Evolutionary conservation across 2,113 vertebrate species (phyloP), one percentile per base, ranked within the genome.

Genomic region (Fregata magnificens): DNA sequence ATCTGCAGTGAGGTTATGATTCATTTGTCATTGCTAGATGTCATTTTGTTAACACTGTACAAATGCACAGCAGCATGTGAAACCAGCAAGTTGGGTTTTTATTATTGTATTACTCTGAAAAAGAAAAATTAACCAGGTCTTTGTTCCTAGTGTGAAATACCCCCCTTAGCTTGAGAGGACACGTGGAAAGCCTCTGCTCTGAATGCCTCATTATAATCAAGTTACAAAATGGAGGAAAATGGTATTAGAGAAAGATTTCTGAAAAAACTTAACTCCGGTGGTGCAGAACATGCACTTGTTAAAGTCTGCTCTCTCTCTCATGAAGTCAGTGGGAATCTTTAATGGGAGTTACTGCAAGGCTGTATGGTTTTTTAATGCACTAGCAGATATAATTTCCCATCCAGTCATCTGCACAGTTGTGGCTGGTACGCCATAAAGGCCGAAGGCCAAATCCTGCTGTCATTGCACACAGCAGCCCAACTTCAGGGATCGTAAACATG

Each of bases 401-500:
- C 40, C 71, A 87, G 70, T 92, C 70, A 29, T 82, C 70, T 59
- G 77, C 78, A 69, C 61, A 62, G 78, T 82, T 95, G 94, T 78
- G 83, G 81, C 7, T 89, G 82, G 62, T 89, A 24, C 74, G 45
- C 36, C 73, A 42, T 24, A 45, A 79, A 52, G 86, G 77, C 96
- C 91, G 96, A 88, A 82, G 81, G 83, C 91, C 94, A 92, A 82
- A 80, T 80, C 81, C 94, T 89, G 70, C 80, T 92, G 90, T 77
- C 80, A 32, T 6, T 93, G 90, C 79, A 55, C 79, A 73, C 61
- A 86, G 76, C 90, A 79, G 71, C 87, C 71, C 36, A 28, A 15
- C 82, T 81, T 92, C 82, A 59, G 84, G 62, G 58, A 61, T 72
- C 78, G 18, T 72, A 93, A 89, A 69, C 25, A 8, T 36, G 36